phyloP scores from a whole-genome alignment of 2,888 invertebrate species.

The Stenotaenia linearis region DNA sequence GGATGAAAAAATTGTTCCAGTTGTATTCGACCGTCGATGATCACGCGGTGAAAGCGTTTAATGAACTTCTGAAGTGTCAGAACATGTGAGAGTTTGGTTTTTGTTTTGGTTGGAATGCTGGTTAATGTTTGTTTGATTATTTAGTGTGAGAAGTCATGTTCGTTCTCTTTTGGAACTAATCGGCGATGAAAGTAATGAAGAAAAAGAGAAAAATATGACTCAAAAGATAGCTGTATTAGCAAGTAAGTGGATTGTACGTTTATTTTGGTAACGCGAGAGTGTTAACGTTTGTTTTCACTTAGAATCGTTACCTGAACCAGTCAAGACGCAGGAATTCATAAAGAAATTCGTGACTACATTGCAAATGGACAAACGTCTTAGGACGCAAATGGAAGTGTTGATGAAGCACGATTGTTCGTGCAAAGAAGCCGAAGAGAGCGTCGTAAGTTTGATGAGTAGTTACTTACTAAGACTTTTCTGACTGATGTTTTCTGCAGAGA shows the following conservation, averaged over 20 bases:
- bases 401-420: slow-evolving; percentile 80
- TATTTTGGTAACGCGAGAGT: not conserved
- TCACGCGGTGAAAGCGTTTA: slow-evolving; percentile 86
- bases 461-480: not conserved
- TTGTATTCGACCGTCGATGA: slow-evolving; percentile 89
- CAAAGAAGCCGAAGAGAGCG: slow-evolving; percentile 87
- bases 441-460: slow-evolving; percentile 50
- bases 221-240: slow-evolving; percentile 41
- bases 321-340: slow-evolving; percentile 65
- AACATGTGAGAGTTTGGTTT: slow-evolving; percentile 39
- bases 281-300: not conserved
- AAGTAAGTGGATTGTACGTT: slow-evolving; percentile 38
- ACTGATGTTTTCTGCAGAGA: slow-evolving; percentile 51
- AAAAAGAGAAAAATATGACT: slow-evolving; percentile 39
- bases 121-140: too few species aligned
- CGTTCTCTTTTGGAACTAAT: slow-evolving; percentile 82
- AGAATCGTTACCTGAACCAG: slow-evolving; percentile 72
- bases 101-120: too few species aligned
- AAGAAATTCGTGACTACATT: slow-evolving; percentile 47
- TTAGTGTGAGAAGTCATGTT: slow-evolving; percentile 52
- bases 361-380: slow-evolving; percentile 57
- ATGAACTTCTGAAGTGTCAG: slow-evolving; percentile 73
- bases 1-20: slow-evolving; percentile 90
- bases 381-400: slow-evolving; percentile 74
- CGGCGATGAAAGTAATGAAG: slow-evolving; percentile 47